A percentile compares a stretch with the other conserved stretches of the same genome.
These are phyloP conservation scores for Hafferia zeledoni DNA, from an alignment of 2,797 vertebrate genomes.

Conservation along the genomic window DNA sequence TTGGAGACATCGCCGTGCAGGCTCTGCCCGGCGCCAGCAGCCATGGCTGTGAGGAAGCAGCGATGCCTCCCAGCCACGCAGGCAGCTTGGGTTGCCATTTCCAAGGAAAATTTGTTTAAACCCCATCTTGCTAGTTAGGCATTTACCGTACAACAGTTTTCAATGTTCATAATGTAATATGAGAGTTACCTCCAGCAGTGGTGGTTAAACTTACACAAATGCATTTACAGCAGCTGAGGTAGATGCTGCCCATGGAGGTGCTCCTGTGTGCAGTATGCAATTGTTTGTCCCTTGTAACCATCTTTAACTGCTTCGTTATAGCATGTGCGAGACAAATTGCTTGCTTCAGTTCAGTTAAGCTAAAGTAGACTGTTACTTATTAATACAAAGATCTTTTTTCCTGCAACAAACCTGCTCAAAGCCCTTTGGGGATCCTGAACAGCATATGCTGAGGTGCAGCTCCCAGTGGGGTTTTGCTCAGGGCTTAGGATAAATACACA, in stretches of 20 bases:
- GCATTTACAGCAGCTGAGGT: conserved; percentile 38
- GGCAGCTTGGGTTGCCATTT: not conserved
- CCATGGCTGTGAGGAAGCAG: not conserved
- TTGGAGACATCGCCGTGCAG: not conserved
- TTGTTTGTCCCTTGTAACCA: not conserved
- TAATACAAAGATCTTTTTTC: not conserved
- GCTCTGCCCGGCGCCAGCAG: not conserved
- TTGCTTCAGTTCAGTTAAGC: not conserved
- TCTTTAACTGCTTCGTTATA: not conserved
- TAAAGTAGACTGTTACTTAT: not conserved
- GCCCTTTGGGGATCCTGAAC: conserved; percentile 50
- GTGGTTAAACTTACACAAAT: not conserved
- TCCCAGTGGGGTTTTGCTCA: not conserved
- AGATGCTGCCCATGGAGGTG: not conserved
- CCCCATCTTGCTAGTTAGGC: not conserved
- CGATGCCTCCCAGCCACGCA: not conserved
- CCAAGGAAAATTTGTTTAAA: not conserved
- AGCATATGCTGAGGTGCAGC: not conserved
- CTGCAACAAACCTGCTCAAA: conserved; percentile 35
- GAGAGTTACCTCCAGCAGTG: not conserved
- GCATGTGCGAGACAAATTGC: not conserved
- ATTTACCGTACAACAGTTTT: not conserved
- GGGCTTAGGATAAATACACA: conserved; percentile 55
- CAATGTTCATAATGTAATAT: fast-evolving
- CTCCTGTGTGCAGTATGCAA: not conserved